Conservation (phyloP, 23 tunicate genomes). For the Trididemnum clinides region DNA sequence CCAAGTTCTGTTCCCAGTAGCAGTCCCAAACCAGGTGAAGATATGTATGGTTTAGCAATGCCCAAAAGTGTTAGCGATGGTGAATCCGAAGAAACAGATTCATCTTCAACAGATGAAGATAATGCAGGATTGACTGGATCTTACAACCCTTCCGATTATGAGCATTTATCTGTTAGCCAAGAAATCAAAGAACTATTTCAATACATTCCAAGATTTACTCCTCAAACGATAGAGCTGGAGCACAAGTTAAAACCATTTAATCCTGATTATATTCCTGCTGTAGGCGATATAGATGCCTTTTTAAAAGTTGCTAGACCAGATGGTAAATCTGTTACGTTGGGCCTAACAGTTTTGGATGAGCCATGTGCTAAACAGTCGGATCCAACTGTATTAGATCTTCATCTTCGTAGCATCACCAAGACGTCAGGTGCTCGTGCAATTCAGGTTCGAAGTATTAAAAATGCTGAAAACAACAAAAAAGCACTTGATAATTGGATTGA, state of each 20-base stretch:
- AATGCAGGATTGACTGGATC: slow-evolving; percentile 58
- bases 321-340: slow-evolving; percentile 47
- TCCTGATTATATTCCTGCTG: slow-evolving; percentile 95
- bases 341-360: slow-evolving; percentile 83
- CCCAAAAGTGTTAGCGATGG: slow-evolving; percentile 43
- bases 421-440: slow-evolving; percentile 75
- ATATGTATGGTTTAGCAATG: not conserved
- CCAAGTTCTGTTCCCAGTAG: not conserved
- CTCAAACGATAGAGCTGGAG: slow-evolving; percentile 88
- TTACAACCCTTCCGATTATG: slow-evolving; percentile 94
- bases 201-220: slow-evolving; percentile 74
- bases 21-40: not conserved
- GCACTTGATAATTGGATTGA: slow-evolving; percentile 86
- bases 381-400: slow-evolving; percentile 88
- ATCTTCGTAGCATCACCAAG: slow-evolving; percentile 70
- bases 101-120: slow-evolving; percentile 67
- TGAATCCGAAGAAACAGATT: slow-evolving; percentile 73
- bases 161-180: slow-evolving; percentile 71
- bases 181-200: slow-evolving; percentile 94
- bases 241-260: slow-evolving; percentile 88
- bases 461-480: slow-evolving; percentile 67
- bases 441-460: slow-evolving; percentile 75
- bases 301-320: slow-evolving; percentile 90
- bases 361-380: slow-evolving; percentile 90
- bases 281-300: slow-evolving; percentile 97